Evolutionary conservation across 2,113 vertebrate species (phyloP), one percentile per base, ranked within the genome.

Genomic region (Melanerpes formicivorus): DNA sequence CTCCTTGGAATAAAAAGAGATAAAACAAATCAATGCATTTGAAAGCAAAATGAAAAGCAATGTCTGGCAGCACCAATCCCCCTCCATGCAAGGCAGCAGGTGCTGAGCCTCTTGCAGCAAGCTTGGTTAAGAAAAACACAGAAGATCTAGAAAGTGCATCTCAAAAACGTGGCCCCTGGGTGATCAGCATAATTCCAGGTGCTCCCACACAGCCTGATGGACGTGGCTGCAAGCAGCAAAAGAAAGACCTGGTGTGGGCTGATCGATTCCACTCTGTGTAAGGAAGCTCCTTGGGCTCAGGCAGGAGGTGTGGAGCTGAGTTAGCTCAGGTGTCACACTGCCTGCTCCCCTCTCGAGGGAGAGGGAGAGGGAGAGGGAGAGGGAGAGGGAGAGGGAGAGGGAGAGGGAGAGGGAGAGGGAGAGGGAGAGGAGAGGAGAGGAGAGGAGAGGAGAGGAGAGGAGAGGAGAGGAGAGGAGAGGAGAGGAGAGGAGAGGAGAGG

Each of bases 31-130:
- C 90, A 54, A 92, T 94, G 81, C 42, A 10, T 89, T 92, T 80
- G 90, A 83, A 94, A 92, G 72, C 89, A 87, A 94, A 93, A 90
- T 87, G 69, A 85, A 89, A 95, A 94, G 64, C 74, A 70, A 82
- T 15, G 27, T 48, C 88, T 89, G 72, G 59, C 82, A 5, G 78
- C 63, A 30, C 42, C 83, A 63, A 71, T 34, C 46, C 48, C 84
- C 71, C 37, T 82, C 84, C 86, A 64, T 32, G 59, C 1, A 23
- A 83, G 37, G 18, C 92, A 69, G 77, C 34, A 44, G 55, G 67
- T 15, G 34, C 60, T n/a, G 81, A 93, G 88, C 62, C 55, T 86
- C 70, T 94, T n/a, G 32, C 7, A 11, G 79, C 85, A 92, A 62
- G 72, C 65, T 16, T n/a, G 81, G 67, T 89, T 82, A 71, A 64